Evolutionary conservation across 2,113 vertebrate genomes (phyloP), one percentile per base, ranked within the genome.

Genomic region (Strix aluco): DNA sequence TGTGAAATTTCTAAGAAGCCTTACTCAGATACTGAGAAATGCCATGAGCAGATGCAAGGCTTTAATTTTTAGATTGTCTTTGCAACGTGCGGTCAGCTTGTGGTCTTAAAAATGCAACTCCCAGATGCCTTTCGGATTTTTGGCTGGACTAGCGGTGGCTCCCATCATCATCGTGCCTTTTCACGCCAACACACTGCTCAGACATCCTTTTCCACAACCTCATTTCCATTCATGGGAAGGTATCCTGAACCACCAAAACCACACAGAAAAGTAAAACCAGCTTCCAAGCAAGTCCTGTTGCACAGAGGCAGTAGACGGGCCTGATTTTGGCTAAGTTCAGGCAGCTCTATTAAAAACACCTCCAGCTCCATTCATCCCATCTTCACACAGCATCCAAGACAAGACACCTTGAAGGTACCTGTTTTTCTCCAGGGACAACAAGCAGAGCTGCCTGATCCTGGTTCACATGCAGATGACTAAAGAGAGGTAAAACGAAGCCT

Each of bases 201-300:
- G 65, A 34, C 49, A 59, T 21, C 36, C 71, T 73, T 59, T 51
- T 63, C 72, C 23, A 55, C 61, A 90, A 38, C 13, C n/a, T n/a
- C 5, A 0, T 22, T 52, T 46, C 32, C 32, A 44, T n/a, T 61
- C 44, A 36, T 0, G 0, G 62, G 18, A 83, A 32, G 0, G 0
- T 17, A 40, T 52, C 72, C 70, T 5, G 0, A 61, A 44, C 30
- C 38, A 61, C 46, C 20, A n/a, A 62, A 75, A 52, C 38, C 81
- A 65, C 51, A 82, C 29, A 10, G n/a, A 49, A 69, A 66, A 51
- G 15, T 27, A 44, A 63, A 90, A 65, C 0, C 40, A 57, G 54
- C 44, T 90, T 75, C 55, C 4, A 6, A 59, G 54, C 26, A 21
- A 52, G 52, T 42, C 57, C 36, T 0, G 0, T 25, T 58, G 81